Base-by-base conservation (phyloP, 2,888 invertebrate genomes). In the Chamaedrilus cognettii region DNA sequence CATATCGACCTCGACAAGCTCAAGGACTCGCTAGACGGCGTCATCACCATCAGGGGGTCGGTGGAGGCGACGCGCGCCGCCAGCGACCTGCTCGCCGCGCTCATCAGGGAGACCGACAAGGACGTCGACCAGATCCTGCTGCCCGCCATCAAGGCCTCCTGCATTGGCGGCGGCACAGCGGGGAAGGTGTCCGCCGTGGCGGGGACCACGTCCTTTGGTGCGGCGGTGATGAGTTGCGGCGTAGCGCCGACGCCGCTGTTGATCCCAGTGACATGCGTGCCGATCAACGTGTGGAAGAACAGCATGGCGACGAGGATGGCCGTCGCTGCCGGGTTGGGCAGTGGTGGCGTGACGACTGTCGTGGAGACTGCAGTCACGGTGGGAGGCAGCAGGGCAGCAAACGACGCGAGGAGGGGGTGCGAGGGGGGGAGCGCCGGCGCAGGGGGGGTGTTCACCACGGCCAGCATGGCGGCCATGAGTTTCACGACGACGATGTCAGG, bases 1-100 rank as follows among this genome's bases (percentile, higher is more conserved):
- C 94, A 96, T 82, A 98, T 99, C 81, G 96, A 98, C 85, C 95
- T 98, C 32, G 98, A 98, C 84, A 98, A 98, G 84, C 96, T 96
- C 86, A 80, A 82, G 72, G 79, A 79, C 3, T 76, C 78, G 5
- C 65, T 67, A 11, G 82, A 83, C 84, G 87, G 98, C 75, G 92
- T 92, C 79, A 95, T 99, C 74, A 96, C 95, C 52, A 96, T 99
- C 80, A 95, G 94, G 90, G 96, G 96, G 59, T 90, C 94, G 0
- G 88, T 91, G 28, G 96, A 97, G 77, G 93, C 94, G 5, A 95
- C 92, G 0, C 92, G 93, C 82, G 94, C 95, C 81, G 97, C 98
- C 62, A 91, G 94, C 80, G 88, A 88, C 76, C 87, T 98, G 78
- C 97, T 99, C 76, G 89, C 92, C 55, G 90, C 94, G 11, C 88